Percentiles rank a stretch among this genome's conserved stretches.
Conservation (phyloP, 2,888 invertebrate species). For the Magallana nippona region DNA sequence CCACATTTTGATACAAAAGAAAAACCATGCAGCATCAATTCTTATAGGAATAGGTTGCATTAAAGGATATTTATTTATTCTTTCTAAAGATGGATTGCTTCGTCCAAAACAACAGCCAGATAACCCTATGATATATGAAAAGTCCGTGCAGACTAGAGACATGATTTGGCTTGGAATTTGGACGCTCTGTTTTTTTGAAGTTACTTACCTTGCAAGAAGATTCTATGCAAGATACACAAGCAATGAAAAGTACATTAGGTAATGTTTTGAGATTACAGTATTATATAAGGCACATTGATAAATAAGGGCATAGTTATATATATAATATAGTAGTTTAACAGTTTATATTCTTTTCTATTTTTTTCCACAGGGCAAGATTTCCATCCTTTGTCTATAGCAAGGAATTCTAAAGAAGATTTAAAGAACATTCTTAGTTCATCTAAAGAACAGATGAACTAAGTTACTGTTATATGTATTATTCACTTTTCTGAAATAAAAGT, state of each 20-base stretch:
- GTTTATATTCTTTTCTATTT: not conserved
- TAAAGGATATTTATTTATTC: too few relatives aligned
- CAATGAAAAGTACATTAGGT: not conserved
- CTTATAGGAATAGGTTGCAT: too few relatives aligned
- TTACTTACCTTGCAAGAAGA: not conserved
- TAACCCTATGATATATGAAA: not conserved
- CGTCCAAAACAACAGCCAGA: not conserved
- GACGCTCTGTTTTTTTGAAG: not conserved
- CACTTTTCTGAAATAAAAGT: not conserved
- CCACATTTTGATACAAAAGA: too few relatives aligned
- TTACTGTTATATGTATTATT: not conserved
- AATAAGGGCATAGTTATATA: not conserved
- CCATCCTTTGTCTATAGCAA: not conserved
- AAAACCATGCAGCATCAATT: too few relatives aligned
- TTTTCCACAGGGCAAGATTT: not conserved
- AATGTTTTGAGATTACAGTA: not conserved
- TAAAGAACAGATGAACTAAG: not conserved
- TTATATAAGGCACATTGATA: too few relatives aligned
- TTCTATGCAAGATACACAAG: not conserved
- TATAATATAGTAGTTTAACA: not conserved
- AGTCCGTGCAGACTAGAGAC: not conserved
- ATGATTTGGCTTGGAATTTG: not conserved
- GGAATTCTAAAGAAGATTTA: not conserved
- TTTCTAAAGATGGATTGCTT: not conserved
- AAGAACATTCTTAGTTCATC: not conserved